Conservation (phyloP, 2,797 vertebrate species). For the Hydrolagus colliei region DNA sequence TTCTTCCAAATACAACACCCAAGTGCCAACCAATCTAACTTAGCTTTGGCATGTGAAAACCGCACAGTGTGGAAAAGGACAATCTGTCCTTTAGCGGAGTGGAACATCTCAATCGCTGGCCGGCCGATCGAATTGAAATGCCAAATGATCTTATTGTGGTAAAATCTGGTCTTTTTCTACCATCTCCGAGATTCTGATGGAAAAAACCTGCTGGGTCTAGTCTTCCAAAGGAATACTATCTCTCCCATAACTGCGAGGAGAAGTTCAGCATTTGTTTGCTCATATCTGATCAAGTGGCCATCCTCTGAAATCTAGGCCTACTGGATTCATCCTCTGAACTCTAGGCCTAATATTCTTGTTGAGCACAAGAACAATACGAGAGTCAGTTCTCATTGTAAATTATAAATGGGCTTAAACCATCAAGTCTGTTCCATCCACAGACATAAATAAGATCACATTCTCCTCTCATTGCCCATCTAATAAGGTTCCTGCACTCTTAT, state of each 20-base stretch:
- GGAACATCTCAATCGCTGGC: constrained; percentile 12
- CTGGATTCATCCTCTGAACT: too few species aligned
- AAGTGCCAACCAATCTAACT: neutral
- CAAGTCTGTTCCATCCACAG: too few species aligned
- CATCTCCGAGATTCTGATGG: too few species aligned
- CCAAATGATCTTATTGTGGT: neutral
- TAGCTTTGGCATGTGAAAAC: neutral
- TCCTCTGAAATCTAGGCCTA: neutral
- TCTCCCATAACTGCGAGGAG: neutral
- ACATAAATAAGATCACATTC: too few species aligned
- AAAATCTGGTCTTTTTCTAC: neutral
- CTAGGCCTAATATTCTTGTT: too few species aligned
- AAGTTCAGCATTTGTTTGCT: neutral
- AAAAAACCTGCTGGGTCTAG: neutral
- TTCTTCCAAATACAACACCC: neutral
- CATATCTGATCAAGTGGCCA: neutral
- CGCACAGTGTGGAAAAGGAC: neutral
- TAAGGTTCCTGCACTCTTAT: too few species aligned
- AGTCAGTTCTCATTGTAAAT: too few species aligned
- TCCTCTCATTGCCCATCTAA: too few species aligned
- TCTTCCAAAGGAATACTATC: neutral
- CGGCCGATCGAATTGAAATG: neutral
- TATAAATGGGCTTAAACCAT: too few species aligned
- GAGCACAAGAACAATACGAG: too few species aligned
- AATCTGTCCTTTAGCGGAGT: neutral